Evolutionary conservation across 2,113 vertebrate species (phyloP).

Genomic region (Thinocorus orbignyianus): DNA sequence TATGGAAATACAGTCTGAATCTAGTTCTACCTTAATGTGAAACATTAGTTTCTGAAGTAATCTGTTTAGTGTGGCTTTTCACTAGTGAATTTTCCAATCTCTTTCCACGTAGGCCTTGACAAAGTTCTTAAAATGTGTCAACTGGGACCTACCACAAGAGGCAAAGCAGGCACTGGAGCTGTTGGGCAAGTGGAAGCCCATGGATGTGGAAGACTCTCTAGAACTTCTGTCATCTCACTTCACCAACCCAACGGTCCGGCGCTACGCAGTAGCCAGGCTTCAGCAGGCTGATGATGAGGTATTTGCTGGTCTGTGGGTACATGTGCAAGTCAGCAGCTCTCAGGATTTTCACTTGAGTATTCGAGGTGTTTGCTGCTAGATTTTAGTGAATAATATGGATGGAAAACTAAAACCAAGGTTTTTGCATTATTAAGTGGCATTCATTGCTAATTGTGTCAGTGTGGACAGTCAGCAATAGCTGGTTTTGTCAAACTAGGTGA

Average conservation of each 20-base stretch:
- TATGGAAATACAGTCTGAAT: neutral
- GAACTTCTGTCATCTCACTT: constrained; percentile 95
- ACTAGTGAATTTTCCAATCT: neutral
- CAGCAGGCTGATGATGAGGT: constrained; percentile 98
- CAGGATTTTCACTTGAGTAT: neutral
- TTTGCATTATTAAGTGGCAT: neutral
- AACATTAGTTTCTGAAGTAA: neutral
- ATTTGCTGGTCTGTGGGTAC: neutral
- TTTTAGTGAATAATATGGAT: neutral
- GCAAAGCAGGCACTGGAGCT: constrained; percentile 96
- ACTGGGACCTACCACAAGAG: constrained; percentile 95
- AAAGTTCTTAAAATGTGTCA: constrained; percentile 98
- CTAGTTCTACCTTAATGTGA: neutral
- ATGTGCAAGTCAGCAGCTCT: neutral
- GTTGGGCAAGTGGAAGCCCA: constrained; percentile 95
- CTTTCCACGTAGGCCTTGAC: constrained; percentile 85
- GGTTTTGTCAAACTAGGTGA: neutral
- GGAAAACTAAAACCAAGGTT: neutral
- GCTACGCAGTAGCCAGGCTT: constrained; percentile 91
- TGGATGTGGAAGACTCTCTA: constrained; percentile 98
- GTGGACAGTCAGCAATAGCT: neutral
- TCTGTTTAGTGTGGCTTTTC: neutral
- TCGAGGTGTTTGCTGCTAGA: neutral
- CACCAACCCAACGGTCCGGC: constrained; percentile 90
- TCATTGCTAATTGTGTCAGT: neutral